Conservation (phyloP, 2,113 vertebrate species). For the Paramormyrops kingsleyae region DNA sequence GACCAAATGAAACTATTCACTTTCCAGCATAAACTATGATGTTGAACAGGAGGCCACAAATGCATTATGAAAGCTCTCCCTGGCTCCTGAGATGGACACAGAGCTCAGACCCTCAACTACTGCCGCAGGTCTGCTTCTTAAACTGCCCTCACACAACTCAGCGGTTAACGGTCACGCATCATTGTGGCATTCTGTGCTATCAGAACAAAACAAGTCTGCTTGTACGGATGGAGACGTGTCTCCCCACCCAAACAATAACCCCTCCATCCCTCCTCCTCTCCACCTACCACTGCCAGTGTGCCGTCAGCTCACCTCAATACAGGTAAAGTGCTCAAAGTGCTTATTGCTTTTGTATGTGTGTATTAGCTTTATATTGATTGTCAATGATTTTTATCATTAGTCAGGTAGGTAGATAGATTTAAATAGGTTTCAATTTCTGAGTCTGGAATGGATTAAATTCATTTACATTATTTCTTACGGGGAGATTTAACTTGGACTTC, state of each 20-base stretch:
- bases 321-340: too few species aligned
- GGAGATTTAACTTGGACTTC: background rate
- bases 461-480: background rate
- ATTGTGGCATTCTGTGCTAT: background rate
- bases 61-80: background rate
- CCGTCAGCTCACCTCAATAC: too few species aligned
- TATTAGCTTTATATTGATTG: too few species aligned
- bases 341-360: too few species aligned
- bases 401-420: background rate
- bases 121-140: background rate
- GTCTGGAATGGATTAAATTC: background rate
- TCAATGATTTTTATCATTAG: too few species aligned
- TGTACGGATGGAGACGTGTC: background rate
- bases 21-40: background rate
- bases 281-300: too few species aligned
- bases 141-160: background rate
- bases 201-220: background rate
- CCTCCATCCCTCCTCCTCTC: too few species aligned
- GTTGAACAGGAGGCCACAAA: background rate
- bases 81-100: background rate
- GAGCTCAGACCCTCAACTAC: background rate
- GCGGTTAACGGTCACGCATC: background rate
- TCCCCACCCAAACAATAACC: too few species aligned
- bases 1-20: background rate
- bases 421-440: background rate